Evolutionary conservation across 1,140 invertebrate genomes (phyloP).

Genomic region (Heliconius himera): DNA sequence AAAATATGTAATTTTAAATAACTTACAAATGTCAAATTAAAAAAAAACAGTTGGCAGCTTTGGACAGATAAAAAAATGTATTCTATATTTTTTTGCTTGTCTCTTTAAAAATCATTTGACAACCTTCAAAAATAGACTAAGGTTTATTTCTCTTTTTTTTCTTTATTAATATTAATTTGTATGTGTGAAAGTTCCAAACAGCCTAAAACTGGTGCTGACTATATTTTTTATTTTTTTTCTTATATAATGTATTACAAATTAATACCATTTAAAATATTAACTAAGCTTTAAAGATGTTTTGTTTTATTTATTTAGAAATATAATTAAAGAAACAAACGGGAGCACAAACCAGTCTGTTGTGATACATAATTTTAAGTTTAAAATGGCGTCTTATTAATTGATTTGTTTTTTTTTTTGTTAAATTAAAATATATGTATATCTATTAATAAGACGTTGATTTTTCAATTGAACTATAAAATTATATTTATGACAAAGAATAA

Average conservation of each 20-base stretch:
- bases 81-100: not conserved
- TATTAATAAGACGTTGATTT: conserved; percentile 24
- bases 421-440: conserved; percentile 4
- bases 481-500: conserved; percentile 61
- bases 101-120: not conserved
- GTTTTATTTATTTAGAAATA: conserved; percentile 51
- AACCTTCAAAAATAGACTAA: not conserved
- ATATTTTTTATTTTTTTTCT: not conserved
- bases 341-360: conserved; percentile 76
- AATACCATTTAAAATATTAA: conserved; percentile 38
- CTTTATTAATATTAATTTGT: conserved; percentile 14
- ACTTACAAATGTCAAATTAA: conserved; percentile 2
- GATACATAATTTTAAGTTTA: conserved; percentile 78
- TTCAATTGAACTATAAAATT: conserved; percentile 50
- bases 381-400: conserved; percentile 18
- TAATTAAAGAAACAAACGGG: conserved; percentile 47
- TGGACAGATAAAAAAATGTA: not conserved
- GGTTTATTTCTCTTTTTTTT: conserved; percentile 8
- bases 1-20: not conserved
- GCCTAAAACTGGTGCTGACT: conserved; percentile 20
- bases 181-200: conserved; percentile 25
- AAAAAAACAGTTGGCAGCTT: not conserved
- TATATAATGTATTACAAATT: conserved; percentile 19
- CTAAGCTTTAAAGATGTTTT: conserved; percentile 58
- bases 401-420: not conserved